Evolutionary conservation across 2,797 vertebrate genomes (phyloP).

Genomic region (Schizothorax lantsangensis): DNA sequence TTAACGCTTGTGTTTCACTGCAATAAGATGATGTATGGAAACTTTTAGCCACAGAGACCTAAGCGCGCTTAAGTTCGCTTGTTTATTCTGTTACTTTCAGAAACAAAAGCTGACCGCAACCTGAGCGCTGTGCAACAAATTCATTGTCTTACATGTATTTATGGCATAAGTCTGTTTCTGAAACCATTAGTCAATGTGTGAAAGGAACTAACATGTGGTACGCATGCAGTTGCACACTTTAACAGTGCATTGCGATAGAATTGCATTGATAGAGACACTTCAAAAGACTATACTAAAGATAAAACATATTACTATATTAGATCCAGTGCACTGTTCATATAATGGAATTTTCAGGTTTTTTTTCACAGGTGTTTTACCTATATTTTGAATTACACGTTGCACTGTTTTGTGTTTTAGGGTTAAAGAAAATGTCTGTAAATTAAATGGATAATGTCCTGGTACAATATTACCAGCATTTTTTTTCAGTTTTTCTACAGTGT

Average conservation of each 20-base stretch:
- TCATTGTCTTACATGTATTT: background rate
- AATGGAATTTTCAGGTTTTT: background rate
- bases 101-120: conserved; percentile 14
- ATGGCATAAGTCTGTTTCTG: background rate
- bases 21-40: conserved; percentile 16
- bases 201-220: background rate
- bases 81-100: conserved; percentile 20
- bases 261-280: background rate
- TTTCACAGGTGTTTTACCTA: background rate
- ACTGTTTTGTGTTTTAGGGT: background rate
- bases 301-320: background rate
- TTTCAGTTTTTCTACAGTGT: background rate
- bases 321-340: background rate
- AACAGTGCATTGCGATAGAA: background rate
- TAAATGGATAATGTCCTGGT: background rate
- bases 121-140: background rate
- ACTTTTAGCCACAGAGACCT: conserved; percentile 21
- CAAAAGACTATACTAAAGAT: background rate
- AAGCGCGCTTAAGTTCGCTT: background rate
- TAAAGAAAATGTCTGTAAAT: background rate
- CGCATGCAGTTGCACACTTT: background rate
- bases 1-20: background rate
- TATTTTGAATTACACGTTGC: background rate
- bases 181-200: conserved; percentile 8
- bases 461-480: background rate